phyloP scores from a whole-genome alignment of 2,888 invertebrate species.

The Melanchra persicariae region DNA sequence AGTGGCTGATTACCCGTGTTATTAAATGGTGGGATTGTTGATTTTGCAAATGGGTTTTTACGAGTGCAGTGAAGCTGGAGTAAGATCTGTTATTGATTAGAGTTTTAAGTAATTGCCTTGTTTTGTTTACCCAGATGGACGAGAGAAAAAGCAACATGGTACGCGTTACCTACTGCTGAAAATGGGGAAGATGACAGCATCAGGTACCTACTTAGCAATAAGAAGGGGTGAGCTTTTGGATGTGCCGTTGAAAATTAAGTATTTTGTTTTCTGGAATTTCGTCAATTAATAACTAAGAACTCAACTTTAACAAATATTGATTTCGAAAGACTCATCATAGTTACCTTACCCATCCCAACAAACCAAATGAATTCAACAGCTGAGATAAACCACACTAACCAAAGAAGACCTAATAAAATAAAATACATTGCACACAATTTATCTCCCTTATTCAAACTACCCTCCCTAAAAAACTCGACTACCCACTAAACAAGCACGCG shows the following conservation, averaged over 20 bases:
- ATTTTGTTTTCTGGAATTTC: neutral
- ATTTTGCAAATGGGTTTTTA: constrained; percentile 75
- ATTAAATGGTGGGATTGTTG: constrained; percentile 72
- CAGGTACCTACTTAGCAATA: neutral
- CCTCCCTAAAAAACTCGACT: constrained; percentile 38
- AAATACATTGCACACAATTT: constrained; percentile 33
- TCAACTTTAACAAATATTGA: neutral
- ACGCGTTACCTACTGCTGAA: neutral
- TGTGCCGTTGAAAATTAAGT: neutral
- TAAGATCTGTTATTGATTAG: constrained; percentile 16
- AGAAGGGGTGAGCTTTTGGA: neutral
- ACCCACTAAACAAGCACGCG: constrained; percentile 41
- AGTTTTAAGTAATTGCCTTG: constrained; percentile 14
- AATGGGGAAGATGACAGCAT: neutral
- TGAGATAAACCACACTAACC: neutral
- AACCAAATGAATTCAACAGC: neutral
- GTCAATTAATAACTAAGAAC: neutral
- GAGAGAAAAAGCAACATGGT: neutral
- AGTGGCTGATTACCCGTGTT: constrained; percentile 68
- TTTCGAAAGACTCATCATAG: neutral
- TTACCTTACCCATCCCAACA: neutral
- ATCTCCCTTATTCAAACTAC: constrained; percentile 36
- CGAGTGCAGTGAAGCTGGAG: constrained; percentile 10
- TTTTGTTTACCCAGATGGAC: constrained; percentile 39
- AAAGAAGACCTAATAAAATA: constrained; percentile 48